Evolutionary conservation across 2,888 invertebrate species (phyloP).

Genomic region (Buathra laborator): DNA sequence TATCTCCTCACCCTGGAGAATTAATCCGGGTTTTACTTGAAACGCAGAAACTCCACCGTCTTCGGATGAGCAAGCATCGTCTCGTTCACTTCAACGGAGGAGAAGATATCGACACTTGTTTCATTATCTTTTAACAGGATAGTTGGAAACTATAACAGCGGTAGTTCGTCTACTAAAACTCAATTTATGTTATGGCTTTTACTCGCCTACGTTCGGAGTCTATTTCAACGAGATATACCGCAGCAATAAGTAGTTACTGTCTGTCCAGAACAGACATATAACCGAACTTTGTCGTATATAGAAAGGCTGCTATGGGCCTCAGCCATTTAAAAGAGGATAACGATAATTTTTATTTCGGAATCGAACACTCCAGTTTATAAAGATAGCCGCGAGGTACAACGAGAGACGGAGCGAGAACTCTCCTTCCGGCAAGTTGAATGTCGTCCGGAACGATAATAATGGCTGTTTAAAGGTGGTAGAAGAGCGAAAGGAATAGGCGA

Average conservation of each 20-base stretch:
- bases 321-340: constrained; percentile 52
- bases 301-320: constrained; percentile 19
- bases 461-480: constrained; percentile 49
- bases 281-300: constrained; percentile 37
- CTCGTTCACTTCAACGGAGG: constrained; percentile 55
- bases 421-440: constrained; percentile 25
- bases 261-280: constrained; percentile 24
- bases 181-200: constrained; percentile 62
- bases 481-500: constrained; percentile 28
- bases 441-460: constrained; percentile 50
- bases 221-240: constrained; percentile 46
- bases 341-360: constrained; percentile 62
- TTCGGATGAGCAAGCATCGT: constrained; percentile 32
- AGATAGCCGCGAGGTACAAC: constrained; percentile 15
- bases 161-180: constrained; percentile 33
- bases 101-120: constrained; percentile 57
- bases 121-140: constrained; percentile 26
- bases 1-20: constrained; percentile 4
- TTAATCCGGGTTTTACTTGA: neutral
- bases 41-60: constrained; percentile 23
- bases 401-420: neutral
- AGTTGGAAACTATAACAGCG: constrained; percentile 20
- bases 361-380: constrained; percentile 18
- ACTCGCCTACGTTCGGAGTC: constrained; percentile 7
- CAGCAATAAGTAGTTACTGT: constrained; percentile 58